Evolutionary conservation across 2,888 invertebrate species (phyloP), one percentile per base, ranked within the genome.

Genomic region (Mesorhabditis spiculigera): DNA sequence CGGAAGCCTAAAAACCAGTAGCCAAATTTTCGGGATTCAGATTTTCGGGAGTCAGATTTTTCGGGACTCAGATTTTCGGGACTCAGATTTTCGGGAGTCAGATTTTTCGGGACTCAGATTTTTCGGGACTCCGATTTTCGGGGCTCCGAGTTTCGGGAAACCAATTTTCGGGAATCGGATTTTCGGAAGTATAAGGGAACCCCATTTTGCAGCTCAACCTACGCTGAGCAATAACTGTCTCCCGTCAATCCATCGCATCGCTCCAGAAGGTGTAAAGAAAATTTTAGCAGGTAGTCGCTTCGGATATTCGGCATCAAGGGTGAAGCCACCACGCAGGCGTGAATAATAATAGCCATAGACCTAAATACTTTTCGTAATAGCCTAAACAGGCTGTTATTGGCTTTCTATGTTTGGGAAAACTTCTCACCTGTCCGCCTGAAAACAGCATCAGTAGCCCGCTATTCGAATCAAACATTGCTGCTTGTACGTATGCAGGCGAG

Each of bases 231-330:
- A 66, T 62, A 84, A 75, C 68, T 83, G 82, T 68, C 82, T 81
- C 0, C 84, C 84, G 67, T 84, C 82, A 66, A 77, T 77, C 80
- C 82, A 83, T 8, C 78, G 72, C 63, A 84, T 74, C 4, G 82
- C 84, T 6, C 83, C 83, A 4, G 75, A 68, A 0, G 82, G 81
- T 8, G 66, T 69, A 69, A 82, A 84, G 4, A 74, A 73, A 42
- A 82, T 73, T 65, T 79, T 76, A 0, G 73, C 69, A 4, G 82
- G 78, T 6, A 83, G 70, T 5, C 77, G 71, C 70, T 84, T 84
- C 4, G 84, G 84, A 71, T 72, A 83, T 28, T 79, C 80, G 44
- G 72, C 66, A 66, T 81, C 81, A 65, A 82, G 69, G 68, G 75
- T 73, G 70, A 76, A 81, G n/a, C 75, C 72, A 28, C 68, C 72